These are phyloP conservation scores for Geotrypetes seraphini DNA, from an alignment of 2,797 vertebrate genomes.

Conservation along the genomic window DNA sequence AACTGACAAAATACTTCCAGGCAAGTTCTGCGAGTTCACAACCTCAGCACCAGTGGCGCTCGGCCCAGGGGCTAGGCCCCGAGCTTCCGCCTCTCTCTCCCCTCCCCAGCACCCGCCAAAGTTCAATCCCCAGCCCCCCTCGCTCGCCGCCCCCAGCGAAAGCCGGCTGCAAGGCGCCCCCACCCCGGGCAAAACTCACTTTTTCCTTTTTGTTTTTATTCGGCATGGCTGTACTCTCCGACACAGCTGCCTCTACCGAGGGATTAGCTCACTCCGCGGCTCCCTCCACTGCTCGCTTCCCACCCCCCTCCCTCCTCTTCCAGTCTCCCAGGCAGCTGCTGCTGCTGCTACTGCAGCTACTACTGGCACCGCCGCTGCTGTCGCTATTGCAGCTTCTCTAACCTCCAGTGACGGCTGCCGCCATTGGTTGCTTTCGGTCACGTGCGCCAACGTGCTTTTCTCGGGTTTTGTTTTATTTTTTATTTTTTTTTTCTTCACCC, in stretches of 20 bases:
- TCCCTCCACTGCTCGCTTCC: constrained; percentile 1
- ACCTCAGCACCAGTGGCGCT: neutral
- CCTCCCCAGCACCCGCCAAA: neutral
- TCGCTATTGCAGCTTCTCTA: constrained; percentile 16
- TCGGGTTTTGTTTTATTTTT: too few relatives aligned
- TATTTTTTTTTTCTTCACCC: neutral
- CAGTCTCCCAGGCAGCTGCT: constrained; percentile 1
- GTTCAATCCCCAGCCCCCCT: neutral
- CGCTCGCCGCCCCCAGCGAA: neutral
- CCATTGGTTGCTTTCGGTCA: constrained; percentile 23
- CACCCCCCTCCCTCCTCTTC: constrained; percentile 5
- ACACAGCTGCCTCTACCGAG: neutral
- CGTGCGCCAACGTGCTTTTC: neutral
- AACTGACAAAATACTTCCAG: neutral
- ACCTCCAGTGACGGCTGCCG: constrained; percentile 4
- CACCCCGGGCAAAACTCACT: constrained; percentile 31
- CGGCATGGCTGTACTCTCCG: constrained; percentile 47
- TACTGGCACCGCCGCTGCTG: constrained; percentile 6
- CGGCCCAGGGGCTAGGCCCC: neutral
- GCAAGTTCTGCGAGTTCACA: neutral
- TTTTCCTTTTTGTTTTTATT: constrained; percentile 69
- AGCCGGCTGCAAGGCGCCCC: neutral
- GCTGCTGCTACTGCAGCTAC: constrained; percentile 9
- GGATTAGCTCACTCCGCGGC: constrained; percentile 15
- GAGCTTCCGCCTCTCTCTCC: neutral